Conservation (phyloP, 2,888 invertebrate species). For the Tenodera sinensis region DNA sequence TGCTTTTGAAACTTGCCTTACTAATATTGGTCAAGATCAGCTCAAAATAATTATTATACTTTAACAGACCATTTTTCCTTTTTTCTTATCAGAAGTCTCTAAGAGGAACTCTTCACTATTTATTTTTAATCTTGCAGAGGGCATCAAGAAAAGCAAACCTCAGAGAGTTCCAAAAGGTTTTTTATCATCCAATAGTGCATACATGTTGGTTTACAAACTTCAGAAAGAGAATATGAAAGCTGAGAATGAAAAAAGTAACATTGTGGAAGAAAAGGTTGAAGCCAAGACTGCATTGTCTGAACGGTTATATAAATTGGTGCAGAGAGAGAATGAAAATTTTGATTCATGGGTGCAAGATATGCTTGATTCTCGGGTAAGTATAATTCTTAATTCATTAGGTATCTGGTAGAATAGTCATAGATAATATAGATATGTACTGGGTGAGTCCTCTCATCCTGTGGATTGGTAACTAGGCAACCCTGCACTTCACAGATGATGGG, state of each 20-base stretch:
- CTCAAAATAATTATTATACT: no score
- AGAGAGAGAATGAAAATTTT: slow-evolving; percentile 43
- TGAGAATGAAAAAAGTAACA: background rate
- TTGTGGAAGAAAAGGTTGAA: background rate
- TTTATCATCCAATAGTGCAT: slow-evolving; percentile 50
- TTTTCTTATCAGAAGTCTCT: no score
- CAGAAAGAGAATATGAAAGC: background rate
- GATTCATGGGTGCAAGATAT: slow-evolving; percentile 40
- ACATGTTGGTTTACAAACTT: slow-evolving; percentile 3
- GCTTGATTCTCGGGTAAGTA: slow-evolving; percentile 1
- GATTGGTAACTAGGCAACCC: no score
- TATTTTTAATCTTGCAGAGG: background rate
- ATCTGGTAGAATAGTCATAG: no score
- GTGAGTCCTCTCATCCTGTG: no score
- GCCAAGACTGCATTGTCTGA: slow-evolving; percentile 34
- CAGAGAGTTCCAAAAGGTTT: slow-evolving; percentile 46
- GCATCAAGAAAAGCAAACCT: slow-evolving; percentile 38
- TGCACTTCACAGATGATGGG: no score
- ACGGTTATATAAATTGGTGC: slow-evolving; percentile 39
- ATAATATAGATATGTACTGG: no score
- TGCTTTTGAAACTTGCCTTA: no score
- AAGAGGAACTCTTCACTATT: no score
- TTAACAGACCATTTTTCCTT: no score
- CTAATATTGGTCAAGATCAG: no score
- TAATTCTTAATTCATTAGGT: background rate